These are phyloP conservation scores for Gnatocerus cornutus DNA, from an alignment of 2,888 invertebrate species.

Conservation along the genomic window DNA sequence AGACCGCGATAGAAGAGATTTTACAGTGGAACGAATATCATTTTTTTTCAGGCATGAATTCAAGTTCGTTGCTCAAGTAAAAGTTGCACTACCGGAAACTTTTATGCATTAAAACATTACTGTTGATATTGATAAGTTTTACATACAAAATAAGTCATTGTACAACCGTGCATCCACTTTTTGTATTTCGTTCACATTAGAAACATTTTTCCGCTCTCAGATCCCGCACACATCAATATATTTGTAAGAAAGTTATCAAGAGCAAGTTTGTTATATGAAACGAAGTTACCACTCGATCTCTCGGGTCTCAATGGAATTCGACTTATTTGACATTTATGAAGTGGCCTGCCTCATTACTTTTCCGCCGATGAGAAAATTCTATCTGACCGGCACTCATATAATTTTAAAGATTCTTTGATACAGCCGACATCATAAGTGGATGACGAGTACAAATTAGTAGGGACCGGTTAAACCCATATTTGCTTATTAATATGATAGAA, in stretches of 20 bases:
- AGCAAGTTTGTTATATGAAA: constrained; percentile 35
- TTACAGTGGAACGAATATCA: too few species aligned
- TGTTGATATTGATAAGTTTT: too few species aligned
- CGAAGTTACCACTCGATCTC: constrained; percentile 37
- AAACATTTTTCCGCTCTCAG: background rate
- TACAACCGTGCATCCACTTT: too few species aligned
- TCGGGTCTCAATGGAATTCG: constrained; percentile 31
- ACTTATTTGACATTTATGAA: constrained; percentile 45
- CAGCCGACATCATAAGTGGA: background rate
- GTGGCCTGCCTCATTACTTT: constrained; percentile 19
- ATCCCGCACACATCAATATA: constrained; percentile 18
- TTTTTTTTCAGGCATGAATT: too few species aligned
- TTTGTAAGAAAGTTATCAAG: constrained; percentile 31
- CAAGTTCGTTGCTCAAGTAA: too few species aligned
- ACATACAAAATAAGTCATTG: too few species aligned
- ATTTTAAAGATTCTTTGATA: background rate
- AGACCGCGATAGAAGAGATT: too few species aligned
- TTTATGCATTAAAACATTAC: too few species aligned
- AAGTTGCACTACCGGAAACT: too few species aligned
- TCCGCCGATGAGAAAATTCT: constrained; percentile 28
- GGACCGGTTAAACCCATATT: background rate
- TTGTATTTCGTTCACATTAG: too few species aligned
- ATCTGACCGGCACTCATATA: background rate
- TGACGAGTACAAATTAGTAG: background rate
- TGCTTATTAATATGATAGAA: too few species aligned